These are phyloP conservation scores for Bolinopsis microptera DNA, from an alignment of 37 sponge, comb jelly and placozoan species.

Conservation along the genomic window DNA sequence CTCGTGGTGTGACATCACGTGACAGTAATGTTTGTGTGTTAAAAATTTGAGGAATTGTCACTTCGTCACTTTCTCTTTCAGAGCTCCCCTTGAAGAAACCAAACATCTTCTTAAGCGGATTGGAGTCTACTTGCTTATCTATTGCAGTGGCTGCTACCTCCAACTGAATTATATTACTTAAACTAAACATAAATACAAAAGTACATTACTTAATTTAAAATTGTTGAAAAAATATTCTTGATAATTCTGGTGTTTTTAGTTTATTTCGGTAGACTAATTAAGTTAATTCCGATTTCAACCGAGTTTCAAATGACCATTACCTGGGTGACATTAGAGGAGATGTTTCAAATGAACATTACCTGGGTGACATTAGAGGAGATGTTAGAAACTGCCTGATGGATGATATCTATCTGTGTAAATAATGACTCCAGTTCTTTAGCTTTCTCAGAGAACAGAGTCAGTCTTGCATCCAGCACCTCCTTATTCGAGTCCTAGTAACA, in stretches of 20 bases:
- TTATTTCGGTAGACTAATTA: too few relatives aligned
- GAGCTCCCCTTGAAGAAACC: conserved; percentile 18
- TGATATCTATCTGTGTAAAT: background rate
- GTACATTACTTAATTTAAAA: too few relatives aligned
- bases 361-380: background rate
- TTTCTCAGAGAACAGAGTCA: background rate
- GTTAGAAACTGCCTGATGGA: background rate
- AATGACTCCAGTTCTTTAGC: background rate
- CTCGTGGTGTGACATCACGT: too few relatives aligned
- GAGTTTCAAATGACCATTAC: too few relatives aligned
- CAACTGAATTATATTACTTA: too few relatives aligned
- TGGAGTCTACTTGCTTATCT: background rate
- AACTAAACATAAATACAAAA: too few relatives aligned
- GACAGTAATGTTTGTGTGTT: background rate
- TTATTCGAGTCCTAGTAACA: background rate
- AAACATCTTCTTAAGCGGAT: conserved; percentile 43
- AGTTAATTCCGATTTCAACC: too few relatives aligned
- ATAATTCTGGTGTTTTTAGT: too few relatives aligned
- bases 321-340: background rate
- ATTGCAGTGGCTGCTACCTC: background rate
- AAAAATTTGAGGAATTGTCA: background rate
- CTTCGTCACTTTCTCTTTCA: background rate
- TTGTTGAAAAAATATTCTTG: too few relatives aligned
- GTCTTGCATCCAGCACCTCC: background rate
- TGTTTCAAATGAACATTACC: too few relatives aligned